These are phyloP conservation scores for Agelaius phoeniceus DNA, from an alignment of 2,113 vertebrate species.

Conservation along the genomic window DNA sequence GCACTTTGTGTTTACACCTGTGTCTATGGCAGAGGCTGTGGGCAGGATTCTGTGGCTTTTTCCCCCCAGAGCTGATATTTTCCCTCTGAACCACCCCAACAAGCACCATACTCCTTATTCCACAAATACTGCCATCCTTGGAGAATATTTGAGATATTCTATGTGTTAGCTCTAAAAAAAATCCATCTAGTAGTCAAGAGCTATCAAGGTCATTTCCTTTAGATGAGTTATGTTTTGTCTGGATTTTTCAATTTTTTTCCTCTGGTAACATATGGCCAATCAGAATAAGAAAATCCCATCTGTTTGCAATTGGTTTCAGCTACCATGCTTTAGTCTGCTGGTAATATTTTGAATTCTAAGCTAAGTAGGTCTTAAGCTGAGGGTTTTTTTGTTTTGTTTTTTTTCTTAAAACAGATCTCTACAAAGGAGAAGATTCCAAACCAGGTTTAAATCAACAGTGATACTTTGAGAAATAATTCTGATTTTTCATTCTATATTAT, in stretches of 20 bases:
- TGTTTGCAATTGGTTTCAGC: constrained; percentile 64
- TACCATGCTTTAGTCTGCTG: constrained; percentile 35
- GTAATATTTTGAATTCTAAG: constrained; percentile 54
- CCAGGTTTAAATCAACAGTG: neutral
- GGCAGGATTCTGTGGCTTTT: neutral
- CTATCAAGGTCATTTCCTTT: constrained; percentile 56
- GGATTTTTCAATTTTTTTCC: constrained; percentile 53
- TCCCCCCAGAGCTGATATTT: neutral
- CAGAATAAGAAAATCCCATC: constrained; percentile 59
- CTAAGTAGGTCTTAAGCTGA: constrained; percentile 6
- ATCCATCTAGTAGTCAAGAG: constrained; percentile 29
- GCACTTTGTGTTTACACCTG: constrained; percentile 62
- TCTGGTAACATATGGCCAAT: constrained; percentile 58
- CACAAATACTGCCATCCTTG: neutral
- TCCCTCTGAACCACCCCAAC: constrained; percentile 1
- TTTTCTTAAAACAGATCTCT: neutral
- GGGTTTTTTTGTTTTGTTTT: neutral
- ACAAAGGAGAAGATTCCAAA: neutral
- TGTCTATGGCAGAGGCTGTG: constrained; percentile 21
- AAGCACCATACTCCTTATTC: neutral
- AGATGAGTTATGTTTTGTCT: constrained; percentile 58
- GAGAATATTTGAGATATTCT: neutral
- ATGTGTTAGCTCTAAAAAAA: neutral
- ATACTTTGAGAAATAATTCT: neutral
- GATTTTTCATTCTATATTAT: neutral